phyloP scores from a whole-genome alignment of 2,888 invertebrate species.

The Agonopterix arenella region DNA sequence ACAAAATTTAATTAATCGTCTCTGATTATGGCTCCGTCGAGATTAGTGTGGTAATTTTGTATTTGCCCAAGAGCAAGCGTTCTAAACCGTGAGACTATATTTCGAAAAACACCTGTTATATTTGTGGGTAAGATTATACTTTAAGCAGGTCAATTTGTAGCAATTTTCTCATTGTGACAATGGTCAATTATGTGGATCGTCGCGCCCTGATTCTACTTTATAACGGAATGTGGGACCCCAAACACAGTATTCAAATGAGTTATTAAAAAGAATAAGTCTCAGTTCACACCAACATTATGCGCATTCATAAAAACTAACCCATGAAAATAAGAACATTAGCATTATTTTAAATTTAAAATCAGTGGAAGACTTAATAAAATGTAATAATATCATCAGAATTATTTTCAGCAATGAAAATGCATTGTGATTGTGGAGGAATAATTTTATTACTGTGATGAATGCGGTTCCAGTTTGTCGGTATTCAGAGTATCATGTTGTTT shows the following conservation, averaged over 20 bases:
- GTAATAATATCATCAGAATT: no score
- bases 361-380: no score
- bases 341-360: not conserved
- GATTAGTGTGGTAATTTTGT: constrained; percentile 9
- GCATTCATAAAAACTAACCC: no score
- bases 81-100: constrained; percentile 58
- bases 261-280: constrained; percentile 7
- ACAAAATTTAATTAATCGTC: no score
- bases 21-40: not conserved
- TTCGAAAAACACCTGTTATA: constrained; percentile 61
- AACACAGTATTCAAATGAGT: constrained; percentile 10
- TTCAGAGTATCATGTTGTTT: no score
- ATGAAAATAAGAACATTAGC: no score
- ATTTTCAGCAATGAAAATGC: no score
- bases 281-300: no score
- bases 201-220: constrained; percentile 35
- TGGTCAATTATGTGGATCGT: constrained; percentile 63
- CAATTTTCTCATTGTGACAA: constrained; percentile 65
- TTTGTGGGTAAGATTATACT: constrained; percentile 36
- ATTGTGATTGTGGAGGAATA: no score
- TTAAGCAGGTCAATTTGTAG: constrained; percentile 53
- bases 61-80: constrained; percentile 32
- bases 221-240: constrained; percentile 37
- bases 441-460: no score
- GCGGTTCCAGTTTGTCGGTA: no score